Evolutionary conservation across 2,113 vertebrate genomes (phyloP), one percentile per base, ranked within the genome.

Genomic region (Pluvianellus socialis): DNA sequence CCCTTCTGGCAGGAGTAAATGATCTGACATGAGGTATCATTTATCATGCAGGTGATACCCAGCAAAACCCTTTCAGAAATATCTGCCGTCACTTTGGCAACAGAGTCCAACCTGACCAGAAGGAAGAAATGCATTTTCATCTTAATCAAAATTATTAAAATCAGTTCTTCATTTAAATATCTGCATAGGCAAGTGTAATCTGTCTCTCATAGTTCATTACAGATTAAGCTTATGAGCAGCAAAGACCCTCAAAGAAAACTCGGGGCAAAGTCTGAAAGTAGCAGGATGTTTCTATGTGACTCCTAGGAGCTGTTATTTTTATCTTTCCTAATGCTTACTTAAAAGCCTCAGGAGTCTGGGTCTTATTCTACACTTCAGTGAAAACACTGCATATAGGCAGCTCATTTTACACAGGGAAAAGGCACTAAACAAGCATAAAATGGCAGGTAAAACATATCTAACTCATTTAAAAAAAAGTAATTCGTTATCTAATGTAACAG

Each of bases 211-310:
- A 70, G 13, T 12, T 77, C 7, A 19, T n/a, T 87, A 67, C 7
- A 72, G 14, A 47, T 17, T 72, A 88, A 47, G 56, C 12, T 59
- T 32, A 42, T 1, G 12, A 17, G 19, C 22, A 72, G 38, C 2
- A 7, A 80, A 70, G 26, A 50, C 6, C 8, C 26, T 93, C 45
- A 28, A 53, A 65, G 10, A 12, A 76, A 88, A 91, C 73, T 32
- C 0, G 0, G 14, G 16, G 2, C 0, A 1, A 76, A 5, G 2
- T 13, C 18, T 90, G 28, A 63, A 88, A 61, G 70, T 32, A 81
- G 12, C 12, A 53, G 15, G 16, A 18, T 42, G 2, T 55, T 90
- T 82, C 49, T 8, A 1, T 52, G 12, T 65, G 49, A n/a, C 15
- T 9, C 13, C 33, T 30, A 63, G 26, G 8, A 92, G 10, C 27